These are phyloP conservation scores for Lymantria dispar DNA, from an alignment of 2,888 invertebrate genomes.

Conservation along the genomic window DNA sequence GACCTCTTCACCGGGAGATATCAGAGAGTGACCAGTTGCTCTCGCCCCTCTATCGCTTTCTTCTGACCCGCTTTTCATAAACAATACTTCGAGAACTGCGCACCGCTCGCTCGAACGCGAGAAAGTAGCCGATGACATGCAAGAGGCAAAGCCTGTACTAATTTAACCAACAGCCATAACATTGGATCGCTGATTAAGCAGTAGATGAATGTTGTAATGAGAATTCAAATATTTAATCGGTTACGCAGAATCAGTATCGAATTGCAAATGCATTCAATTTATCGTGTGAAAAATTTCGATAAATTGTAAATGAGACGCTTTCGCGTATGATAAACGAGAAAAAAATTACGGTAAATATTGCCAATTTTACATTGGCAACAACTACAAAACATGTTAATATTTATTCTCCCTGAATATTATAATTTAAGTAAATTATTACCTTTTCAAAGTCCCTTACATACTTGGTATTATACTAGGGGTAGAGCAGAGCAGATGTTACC, in stretches of 20 bases:
- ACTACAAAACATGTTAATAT: background rate
- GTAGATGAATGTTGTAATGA: slow-evolving; percentile 28
- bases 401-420: slow-evolving; percentile 12
- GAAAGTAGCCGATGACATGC: slow-evolving; percentile 74
- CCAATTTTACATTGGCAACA: too few species aligned
- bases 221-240: slow-evolving; percentile 40
- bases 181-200: slow-evolving; percentile 25
- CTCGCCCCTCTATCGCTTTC: slow-evolving; percentile 73
- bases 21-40: slow-evolving; percentile 64
- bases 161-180: slow-evolving; percentile 45
- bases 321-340: too few species aligned
- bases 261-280: slow-evolving; percentile 40
- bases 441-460: slow-evolving; percentile 37
- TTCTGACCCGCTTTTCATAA: slow-evolving; percentile 81
- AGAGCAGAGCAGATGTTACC: slow-evolving; percentile 56
- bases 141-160: slow-evolving; percentile 48
- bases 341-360: too few species aligned
- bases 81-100: slow-evolving; percentile 73
- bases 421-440: slow-evolving; percentile 51
- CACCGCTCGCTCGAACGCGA: slow-evolving; percentile 58
- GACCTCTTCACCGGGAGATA: slow-evolving; percentile 76
- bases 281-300: slow-evolving; percentile 43
- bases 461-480: slow-evolving; percentile 44
- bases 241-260: slow-evolving; percentile 43
- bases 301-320: slow-evolving; percentile 12